Conservation (phyloP, 2,888 invertebrate species). For the Mimas tiliae region DNA sequence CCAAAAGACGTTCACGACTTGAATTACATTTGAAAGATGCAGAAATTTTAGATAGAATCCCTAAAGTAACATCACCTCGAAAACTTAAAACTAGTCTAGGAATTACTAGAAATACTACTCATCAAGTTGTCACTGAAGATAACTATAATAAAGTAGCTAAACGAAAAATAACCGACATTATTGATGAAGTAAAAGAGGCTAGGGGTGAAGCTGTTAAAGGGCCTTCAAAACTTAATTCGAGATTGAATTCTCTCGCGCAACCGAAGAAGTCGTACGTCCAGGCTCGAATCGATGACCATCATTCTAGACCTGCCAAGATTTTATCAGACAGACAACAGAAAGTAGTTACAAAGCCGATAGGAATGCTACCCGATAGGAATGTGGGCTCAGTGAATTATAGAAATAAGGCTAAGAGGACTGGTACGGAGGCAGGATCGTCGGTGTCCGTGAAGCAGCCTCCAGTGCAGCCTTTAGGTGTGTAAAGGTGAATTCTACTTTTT, state of each 20-base stretch:
- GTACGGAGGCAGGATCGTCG: constrained; percentile 37
- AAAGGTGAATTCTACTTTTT: constrained; percentile 67
- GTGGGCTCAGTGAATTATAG: constrained; percentile 33
- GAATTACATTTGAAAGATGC: constrained; percentile 50
- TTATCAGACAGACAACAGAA: constrained; percentile 56
- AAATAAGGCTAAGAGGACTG: constrained; percentile 42
- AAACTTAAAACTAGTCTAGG: constrained; percentile 30
- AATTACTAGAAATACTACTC: constrained; percentile 28
- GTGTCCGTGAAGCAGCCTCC: constrained; percentile 45
- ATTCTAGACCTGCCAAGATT: constrained; percentile 57
- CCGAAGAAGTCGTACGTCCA: constrained; percentile 68
- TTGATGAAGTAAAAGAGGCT: constrained; percentile 74
- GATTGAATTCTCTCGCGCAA: constrained; percentile 70
- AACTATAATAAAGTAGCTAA: constrained; percentile 41
- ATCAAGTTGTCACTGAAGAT: constrained; percentile 43
- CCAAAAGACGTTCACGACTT: constrained; percentile 49
- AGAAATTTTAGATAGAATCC: constrained; percentile 39
- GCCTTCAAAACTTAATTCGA: constrained; percentile 60
- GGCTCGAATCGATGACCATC: constrained; percentile 62
- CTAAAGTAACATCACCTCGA: constrained; percentile 36
- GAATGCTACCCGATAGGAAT: constrained; percentile 37
- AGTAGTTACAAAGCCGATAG: constrained; percentile 40
- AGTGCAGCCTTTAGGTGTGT: constrained; percentile 69
- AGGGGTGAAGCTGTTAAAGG: constrained; percentile 78
- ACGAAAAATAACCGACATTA: constrained; percentile 63